Evolutionary conservation across 2,797 vertebrate genomes (phyloP).

Genomic region (Cichlasoma orientale): DNA sequence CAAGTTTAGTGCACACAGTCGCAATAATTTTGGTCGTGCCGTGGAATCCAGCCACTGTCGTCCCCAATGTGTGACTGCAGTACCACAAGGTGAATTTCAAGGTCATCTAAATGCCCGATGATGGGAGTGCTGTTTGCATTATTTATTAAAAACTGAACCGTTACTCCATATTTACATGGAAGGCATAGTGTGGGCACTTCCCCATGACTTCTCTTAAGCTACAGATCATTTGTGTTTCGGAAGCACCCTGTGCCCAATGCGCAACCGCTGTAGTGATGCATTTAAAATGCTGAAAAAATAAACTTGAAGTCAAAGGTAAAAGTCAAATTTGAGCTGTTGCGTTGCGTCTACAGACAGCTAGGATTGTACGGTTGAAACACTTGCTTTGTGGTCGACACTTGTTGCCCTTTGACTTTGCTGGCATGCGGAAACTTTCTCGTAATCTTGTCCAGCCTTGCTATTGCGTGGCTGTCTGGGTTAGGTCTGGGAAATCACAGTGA

Average conservation of each 20-base stretch:
- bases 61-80: background rate
- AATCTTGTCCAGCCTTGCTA: constrained; percentile 29
- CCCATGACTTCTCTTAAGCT: background rate
- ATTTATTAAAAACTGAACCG: background rate
- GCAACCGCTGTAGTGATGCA: background rate
- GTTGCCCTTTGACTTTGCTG: background rate
- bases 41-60: background rate
- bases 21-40: background rate
- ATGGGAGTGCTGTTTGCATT: background rate
- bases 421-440: background rate
- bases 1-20: background rate
- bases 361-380: background rate
- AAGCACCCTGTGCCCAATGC: background rate
- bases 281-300: background rate
- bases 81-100: background rate
- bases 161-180: background rate
- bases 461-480: constrained; percentile 21
- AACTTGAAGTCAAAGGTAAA: background rate
- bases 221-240: background rate
- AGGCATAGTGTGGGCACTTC: background rate
- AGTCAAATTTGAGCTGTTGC: background rate
- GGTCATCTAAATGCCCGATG: background rate
- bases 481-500: constrained; percentile 56
- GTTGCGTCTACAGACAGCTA: background rate
- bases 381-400: background rate